Conservation (phyloP, 2,113 vertebrate species). For the Peromyscus leucopus region DNA sequence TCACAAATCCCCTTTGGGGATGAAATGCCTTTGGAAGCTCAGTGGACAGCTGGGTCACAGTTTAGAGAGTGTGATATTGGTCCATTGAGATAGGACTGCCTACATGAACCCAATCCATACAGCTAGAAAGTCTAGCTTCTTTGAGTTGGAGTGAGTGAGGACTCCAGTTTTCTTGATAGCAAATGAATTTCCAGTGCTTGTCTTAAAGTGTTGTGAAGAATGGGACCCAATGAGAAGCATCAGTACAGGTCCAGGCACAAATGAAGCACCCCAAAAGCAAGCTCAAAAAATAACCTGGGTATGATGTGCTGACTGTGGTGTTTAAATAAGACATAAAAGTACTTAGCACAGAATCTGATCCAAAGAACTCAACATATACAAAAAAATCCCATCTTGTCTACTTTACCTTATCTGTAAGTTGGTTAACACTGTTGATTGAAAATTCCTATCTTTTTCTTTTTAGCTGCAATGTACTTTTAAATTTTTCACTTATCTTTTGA, state of each 20-base stretch:
- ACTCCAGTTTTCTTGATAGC: not conserved
- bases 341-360: not conserved
- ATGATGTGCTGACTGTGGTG: not conserved
- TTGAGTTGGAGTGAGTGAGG: not conserved
- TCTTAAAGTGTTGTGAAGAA: not conserved
- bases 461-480: not conserved
- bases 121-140: not conserved
- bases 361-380: slow-evolving; percentile 27
- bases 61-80: not conserved
- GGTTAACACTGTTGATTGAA: not conserved
- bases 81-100: not conserved
- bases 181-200: slow-evolving; percentile 31
- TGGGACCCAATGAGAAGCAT: not conserved
- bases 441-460: not conserved
- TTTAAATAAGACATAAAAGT: slow-evolving; percentile 34
- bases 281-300: not conserved
- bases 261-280: not conserved
- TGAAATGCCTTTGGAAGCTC: not conserved
- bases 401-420: not conserved
- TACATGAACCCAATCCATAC: not conserved
- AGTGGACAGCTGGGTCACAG: not conserved
- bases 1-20: not conserved
- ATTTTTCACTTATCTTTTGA: not conserved
- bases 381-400: not conserved
- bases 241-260: not conserved